Percentiles rank a stretch among this genome's conserved stretches.
Evolutionary conservation across 2,888 invertebrate genomes (phyloP).

Genomic region (Ennomos erosarius): DNA sequence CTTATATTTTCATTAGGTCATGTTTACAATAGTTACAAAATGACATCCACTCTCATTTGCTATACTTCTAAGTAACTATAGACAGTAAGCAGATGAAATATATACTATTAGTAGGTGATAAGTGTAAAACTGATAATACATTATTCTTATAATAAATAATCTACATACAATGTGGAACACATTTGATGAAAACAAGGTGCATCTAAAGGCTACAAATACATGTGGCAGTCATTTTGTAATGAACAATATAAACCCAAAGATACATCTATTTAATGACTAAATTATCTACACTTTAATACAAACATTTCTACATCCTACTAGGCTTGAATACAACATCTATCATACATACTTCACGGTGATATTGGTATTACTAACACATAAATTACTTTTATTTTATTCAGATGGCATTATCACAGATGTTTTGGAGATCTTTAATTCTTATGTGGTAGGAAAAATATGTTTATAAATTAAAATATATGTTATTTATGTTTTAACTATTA

Average conservation of each 20-base stretch:
- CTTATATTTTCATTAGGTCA: slow-evolving; percentile 36
- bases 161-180: neutral
- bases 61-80: no score
- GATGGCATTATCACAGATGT: slow-evolving; percentile 83
- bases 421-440: slow-evolving; percentile 83
- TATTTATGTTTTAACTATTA: slow-evolving; percentile 56
- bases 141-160: neutral
- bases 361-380: slow-evolving; percentile 70
- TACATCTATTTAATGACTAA: slow-evolving; percentile 18
- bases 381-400: slow-evolving; percentile 78
- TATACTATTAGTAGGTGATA: no score
- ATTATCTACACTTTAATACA: slow-evolving; percentile 38
- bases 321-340: slow-evolving; percentile 34
- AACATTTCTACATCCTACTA: slow-evolving; percentile 35
- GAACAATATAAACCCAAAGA: slow-evolving; percentile 13
- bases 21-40: slow-evolving; percentile 27
- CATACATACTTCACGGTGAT: slow-evolving; percentile 30
- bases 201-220: neutral
- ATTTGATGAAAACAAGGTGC: neutral
- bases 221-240: slow-evolving; percentile 17
- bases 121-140: neutral
- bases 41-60: slow-evolving; percentile 2
- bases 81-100: no score
- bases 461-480: slow-evolving; percentile 53
- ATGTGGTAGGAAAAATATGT: slow-evolving; percentile 74